Evolutionary conservation across 2,797 vertebrate genomes (phyloP).

Genomic region (Premnoplex brunnescens): DNA sequence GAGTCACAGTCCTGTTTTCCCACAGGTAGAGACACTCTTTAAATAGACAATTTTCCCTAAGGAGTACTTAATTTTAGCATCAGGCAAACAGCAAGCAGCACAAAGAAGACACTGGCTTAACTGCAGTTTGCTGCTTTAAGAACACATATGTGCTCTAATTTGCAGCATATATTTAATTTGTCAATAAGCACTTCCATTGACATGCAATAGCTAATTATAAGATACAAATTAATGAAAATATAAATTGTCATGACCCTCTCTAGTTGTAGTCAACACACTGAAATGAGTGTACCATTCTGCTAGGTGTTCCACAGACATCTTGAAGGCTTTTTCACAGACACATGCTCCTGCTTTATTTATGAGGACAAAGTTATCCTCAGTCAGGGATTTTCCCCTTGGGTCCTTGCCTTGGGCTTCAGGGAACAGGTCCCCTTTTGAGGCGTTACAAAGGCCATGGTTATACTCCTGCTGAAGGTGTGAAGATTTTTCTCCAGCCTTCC

Average conservation of each 20-base stretch:
- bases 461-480: not conserved
- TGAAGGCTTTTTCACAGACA: not conserved
- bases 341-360: not conserved
- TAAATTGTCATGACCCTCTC: not conserved
- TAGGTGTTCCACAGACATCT: not conserved
- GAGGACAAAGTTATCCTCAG: not conserved
- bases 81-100: not conserved
- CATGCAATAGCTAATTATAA: not conserved
- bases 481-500: not conserved
- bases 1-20: not conserved
- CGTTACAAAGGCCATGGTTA: fast-evolving
- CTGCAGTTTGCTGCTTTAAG: not conserved
- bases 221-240: not conserved
- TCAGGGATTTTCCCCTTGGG: not conserved
- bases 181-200: not conserved
- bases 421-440: not conserved
- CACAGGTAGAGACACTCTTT: not conserved
- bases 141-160: not conserved
- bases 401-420: not conserved
- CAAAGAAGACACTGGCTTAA: not conserved
- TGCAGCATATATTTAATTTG: not conserved
- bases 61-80: not conserved
- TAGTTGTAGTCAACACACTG: not conserved
- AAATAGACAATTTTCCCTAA: not conserved
- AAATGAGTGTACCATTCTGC: not conserved